Conservation (phyloP, 2,113 vertebrate species). For the Anolis carolinensis region DNA sequence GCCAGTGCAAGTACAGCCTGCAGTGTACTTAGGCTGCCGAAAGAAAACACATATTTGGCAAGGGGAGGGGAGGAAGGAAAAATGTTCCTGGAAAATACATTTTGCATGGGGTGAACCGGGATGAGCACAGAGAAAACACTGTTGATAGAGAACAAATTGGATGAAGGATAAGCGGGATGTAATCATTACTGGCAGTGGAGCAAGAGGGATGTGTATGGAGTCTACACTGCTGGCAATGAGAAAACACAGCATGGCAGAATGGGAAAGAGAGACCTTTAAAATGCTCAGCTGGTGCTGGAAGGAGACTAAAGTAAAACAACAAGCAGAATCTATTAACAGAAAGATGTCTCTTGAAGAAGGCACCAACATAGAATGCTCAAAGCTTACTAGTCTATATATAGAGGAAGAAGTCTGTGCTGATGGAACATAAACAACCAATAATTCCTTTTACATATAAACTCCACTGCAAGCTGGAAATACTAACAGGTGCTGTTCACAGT, state of each 20-base stretch:
- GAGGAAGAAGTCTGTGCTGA: neutral
- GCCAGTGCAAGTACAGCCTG: neutral
- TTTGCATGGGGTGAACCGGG: neutral
- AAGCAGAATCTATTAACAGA: neutral
- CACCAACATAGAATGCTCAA: neutral
- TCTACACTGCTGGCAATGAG: neutral
- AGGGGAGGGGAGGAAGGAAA: neutral
- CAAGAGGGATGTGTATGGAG: neutral
- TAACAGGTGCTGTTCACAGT: constrained; percentile 28
- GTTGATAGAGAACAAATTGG: constrained; percentile 19
- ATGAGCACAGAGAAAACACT: constrained; percentile 8
- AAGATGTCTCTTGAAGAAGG: neutral
- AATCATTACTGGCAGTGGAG: constrained; percentile 6
- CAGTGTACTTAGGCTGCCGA: neutral
- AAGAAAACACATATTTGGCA: neutral
- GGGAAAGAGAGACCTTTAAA: neutral
- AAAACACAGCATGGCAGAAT: neutral
- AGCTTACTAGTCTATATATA: neutral
- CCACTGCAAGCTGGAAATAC: neutral
- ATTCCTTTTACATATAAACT: neutral
- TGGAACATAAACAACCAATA: neutral
- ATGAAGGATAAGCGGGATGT: neutral
- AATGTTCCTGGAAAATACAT: neutral
- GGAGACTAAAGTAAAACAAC: neutral
- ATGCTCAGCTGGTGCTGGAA: neutral